Evolutionary conservation across 2,888 invertebrate species (phyloP).

Genomic region (Drosophila antonietae): DNA sequence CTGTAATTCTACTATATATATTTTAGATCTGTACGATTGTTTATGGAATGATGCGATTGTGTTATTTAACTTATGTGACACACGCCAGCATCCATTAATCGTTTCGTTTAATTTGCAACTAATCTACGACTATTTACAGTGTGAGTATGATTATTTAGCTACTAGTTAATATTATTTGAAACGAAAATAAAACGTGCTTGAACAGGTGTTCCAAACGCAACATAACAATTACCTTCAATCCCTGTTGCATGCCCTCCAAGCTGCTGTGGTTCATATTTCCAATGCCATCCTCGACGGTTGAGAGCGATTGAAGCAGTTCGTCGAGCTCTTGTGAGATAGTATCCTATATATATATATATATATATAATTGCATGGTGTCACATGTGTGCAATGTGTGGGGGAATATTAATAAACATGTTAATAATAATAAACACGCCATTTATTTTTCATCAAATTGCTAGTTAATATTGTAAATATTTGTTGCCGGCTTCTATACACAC

Average conservation of each 20-base stretch:
- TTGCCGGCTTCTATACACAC: constrained; percentile 62
- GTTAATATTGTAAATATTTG: constrained; percentile 61
- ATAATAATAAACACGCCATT: constrained; percentile 52
- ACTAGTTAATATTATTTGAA: constrained; percentile 17
- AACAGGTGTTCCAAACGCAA: constrained; percentile 31
- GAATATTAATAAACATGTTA: constrained; percentile 62
- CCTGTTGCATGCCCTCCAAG: constrained; percentile 89
- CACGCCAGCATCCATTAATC: constrained; percentile 81
- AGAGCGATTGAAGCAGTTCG: constrained; percentile 89
- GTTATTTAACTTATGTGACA: constrained; percentile 70
- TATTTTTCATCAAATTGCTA: constrained; percentile 17
- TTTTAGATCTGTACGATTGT: constrained; percentile 67
- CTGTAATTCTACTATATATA: constrained; percentile 12
- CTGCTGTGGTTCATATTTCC: constrained; percentile 89
- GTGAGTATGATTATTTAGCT: constrained; percentile 56
- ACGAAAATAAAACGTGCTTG: constrained; percentile 41
- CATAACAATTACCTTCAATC: constrained; percentile 87
- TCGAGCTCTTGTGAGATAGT: constrained; percentile 89
- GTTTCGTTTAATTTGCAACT: constrained; percentile 38
- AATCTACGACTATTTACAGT: constrained; percentile 47
- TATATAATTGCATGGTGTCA: constrained; percentile 44
- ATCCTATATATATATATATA: constrained; percentile 85
- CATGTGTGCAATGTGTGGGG: constrained; percentile 47
- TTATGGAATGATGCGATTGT: constrained; percentile 79
- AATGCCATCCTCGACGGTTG: constrained; percentile 88